These are phyloP conservation scores for Mamestra brassicae DNA, from an alignment of 2,888 invertebrate species.

Conservation along the genomic window DNA sequence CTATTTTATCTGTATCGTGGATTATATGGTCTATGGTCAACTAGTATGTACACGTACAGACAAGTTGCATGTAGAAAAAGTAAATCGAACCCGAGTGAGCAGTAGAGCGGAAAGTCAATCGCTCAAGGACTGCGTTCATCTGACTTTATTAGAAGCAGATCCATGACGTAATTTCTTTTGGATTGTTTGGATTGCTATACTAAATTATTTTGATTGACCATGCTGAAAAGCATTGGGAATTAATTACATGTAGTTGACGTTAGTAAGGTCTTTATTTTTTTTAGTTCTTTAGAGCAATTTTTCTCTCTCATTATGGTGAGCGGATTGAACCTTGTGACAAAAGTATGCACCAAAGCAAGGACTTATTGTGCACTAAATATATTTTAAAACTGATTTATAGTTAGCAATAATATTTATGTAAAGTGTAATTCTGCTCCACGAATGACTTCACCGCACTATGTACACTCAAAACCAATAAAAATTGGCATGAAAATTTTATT, in stretches of 20 bases:
- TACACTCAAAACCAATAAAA: not conserved
- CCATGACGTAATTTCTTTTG: not conserved
- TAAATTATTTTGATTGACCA: no score
- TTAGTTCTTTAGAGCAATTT: no score
- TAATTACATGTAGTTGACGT: no score
- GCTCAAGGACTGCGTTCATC: not conserved
- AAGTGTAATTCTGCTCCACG: not conserved
- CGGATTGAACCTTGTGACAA: not conserved
- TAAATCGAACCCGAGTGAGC: not conserved
- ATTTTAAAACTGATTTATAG: no score
- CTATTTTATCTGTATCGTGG: not conserved
- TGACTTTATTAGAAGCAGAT: not conserved
- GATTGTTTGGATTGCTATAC: no score
- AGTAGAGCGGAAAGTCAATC: slow-evolving; percentile 1
- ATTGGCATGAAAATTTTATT: not conserved
- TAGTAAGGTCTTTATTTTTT: no score
- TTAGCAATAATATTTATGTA: no score
- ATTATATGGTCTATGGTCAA: not conserved
- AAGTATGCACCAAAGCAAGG: not conserved
- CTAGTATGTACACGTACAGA: not conserved
- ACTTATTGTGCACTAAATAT: not conserved
- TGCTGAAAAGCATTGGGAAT: no score
- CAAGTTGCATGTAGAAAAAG: not conserved
- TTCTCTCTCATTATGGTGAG: not conserved
- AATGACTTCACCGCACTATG: not conserved